These are phyloP conservation scores for Leguminivora glycinivorella DNA, from an alignment of 1,140 invertebrate genomes.

Conservation along the genomic window DNA sequence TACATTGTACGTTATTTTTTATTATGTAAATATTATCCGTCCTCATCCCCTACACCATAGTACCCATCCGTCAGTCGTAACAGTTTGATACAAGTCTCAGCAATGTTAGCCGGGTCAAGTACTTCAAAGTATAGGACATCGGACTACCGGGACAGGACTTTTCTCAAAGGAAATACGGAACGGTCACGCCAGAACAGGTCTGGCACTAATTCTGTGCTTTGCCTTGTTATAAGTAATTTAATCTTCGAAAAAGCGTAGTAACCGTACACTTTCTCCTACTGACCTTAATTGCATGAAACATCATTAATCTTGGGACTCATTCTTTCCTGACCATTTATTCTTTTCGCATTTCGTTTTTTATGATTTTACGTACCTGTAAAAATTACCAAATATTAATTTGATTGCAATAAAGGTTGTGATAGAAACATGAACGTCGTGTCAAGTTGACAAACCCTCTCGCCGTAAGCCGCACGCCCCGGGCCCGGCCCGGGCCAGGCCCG, in stretches of 20 bases:
- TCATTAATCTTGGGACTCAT: neutral
- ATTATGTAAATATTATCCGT: neutral
- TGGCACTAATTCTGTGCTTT: too few relatives aligned
- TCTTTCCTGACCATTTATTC: neutral
- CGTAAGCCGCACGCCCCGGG: slow-evolving; percentile 15
- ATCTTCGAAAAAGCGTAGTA: too few relatives aligned
- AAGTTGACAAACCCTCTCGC: slow-evolving; percentile 35
- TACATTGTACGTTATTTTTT: neutral
- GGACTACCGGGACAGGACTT: too few relatives aligned
- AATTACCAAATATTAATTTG: slow-evolving; percentile 64
- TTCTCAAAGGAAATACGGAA: too few relatives aligned
- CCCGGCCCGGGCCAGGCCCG: too few relatives aligned
- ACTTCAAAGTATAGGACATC: too few relatives aligned
- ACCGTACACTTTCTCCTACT: too few relatives aligned
- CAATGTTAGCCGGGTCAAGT: too few relatives aligned
- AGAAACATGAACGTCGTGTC: slow-evolving; percentile 61
- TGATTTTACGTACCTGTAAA: slow-evolving; percentile 59
- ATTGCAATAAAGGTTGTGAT: slow-evolving; percentile 75
- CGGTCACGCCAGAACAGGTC: too few relatives aligned
- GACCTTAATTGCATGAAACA: neutral
- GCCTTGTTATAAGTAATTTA: too few relatives aligned
- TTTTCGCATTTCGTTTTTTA: slow-evolving; percentile 18
- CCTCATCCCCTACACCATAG: neutral
- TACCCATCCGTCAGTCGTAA: neutral
- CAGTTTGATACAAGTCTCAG: neutral